Evolutionary conservation across 2,797 vertebrate genomes (phyloP).

Genomic region (Yasuhikotakia modesta): DNA sequence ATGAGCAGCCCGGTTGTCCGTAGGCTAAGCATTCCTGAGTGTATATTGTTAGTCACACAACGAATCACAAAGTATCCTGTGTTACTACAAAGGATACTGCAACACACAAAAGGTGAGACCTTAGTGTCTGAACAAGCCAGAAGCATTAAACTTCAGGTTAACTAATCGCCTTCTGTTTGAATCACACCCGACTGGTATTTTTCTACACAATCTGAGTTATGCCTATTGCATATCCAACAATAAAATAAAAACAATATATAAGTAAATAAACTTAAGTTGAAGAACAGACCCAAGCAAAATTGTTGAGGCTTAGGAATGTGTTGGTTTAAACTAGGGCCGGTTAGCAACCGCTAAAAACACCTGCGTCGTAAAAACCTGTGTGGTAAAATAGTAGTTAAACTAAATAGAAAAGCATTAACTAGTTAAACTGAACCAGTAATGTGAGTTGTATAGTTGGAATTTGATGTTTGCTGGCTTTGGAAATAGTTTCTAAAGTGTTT

Average conservation of each 20-base stretch:
- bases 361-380: no score
- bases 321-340: no score
- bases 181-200: no score
- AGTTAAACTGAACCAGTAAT: background rate
- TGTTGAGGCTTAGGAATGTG: no score
- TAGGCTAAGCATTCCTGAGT: slow-evolving; percentile 88
- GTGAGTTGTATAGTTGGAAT: background rate
- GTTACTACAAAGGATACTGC: slow-evolving; percentile 86
- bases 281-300: no score
- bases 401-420: background rate
- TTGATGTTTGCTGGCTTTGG: background rate
- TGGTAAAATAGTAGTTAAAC: background rate
- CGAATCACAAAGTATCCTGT: slow-evolving; percentile 94
- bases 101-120: slow-evolving; percentile 85
- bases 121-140: background rate
- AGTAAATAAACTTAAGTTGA: no score
- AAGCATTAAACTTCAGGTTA: no score
- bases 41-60: slow-evolving; percentile 90
- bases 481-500: background rate
- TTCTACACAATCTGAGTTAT: no score
- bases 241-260: no score
- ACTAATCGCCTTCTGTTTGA: no score
- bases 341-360: no score
- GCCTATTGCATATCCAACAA: no score
- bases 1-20: slow-evolving; percentile 89